These are phyloP conservation scores for Loriculus beryllinus DNA, from an alignment of 2,797 vertebrate genomes.

Conservation along the genomic window DNA sequence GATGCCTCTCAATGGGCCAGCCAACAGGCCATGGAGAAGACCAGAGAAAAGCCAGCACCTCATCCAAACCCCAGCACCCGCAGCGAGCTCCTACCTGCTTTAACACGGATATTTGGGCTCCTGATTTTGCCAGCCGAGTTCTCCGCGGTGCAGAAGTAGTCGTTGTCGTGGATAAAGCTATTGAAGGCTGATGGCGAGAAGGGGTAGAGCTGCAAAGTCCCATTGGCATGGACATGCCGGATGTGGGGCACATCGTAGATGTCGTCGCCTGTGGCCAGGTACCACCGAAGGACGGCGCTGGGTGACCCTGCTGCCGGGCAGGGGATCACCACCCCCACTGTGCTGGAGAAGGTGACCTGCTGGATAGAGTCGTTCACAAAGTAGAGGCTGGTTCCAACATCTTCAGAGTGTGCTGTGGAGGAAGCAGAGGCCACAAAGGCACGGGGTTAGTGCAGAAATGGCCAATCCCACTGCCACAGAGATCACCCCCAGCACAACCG, in stretches of 20 bases:
- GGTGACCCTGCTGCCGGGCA: slow-evolving; percentile 96
- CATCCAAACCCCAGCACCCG: rapidly evolving
- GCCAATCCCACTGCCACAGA: rapidly evolving
- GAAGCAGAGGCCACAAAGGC: neutral
- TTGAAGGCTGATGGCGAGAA: slow-evolving; percentile 99
- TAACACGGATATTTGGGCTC: slow-evolving; percentile 95
- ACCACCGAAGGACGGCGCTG: slow-evolving; percentile 96
- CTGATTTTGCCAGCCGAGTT: slow-evolving; percentile 97
- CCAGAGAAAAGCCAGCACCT: neutral
- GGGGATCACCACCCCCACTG: slow-evolving; percentile 99
- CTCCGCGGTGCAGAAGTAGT: slow-evolving; percentile 99
- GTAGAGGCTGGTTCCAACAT: slow-evolving; percentile 98
- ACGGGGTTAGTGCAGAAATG: neutral
- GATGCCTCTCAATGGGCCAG: rapidly evolving
- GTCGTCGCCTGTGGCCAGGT: slow-evolving; percentile 98
- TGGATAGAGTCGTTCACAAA: slow-evolving; percentile 99
- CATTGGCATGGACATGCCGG: slow-evolving; percentile 97
- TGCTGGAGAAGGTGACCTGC: slow-evolving; percentile 99
- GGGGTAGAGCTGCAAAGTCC: slow-evolving; percentile 97
- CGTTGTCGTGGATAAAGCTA: slow-evolving; percentile 98
- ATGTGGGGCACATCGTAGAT: slow-evolving; percentile 99
- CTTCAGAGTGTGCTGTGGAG: slow-evolving; percentile 87
- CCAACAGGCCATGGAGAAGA: rapidly evolving
- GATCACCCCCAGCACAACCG: neutral
- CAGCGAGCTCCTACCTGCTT: slow-evolving; percentile 86